Base-by-base conservation (phyloP, 2,113 vertebrate species). In the Xenopus borealis region DNA sequence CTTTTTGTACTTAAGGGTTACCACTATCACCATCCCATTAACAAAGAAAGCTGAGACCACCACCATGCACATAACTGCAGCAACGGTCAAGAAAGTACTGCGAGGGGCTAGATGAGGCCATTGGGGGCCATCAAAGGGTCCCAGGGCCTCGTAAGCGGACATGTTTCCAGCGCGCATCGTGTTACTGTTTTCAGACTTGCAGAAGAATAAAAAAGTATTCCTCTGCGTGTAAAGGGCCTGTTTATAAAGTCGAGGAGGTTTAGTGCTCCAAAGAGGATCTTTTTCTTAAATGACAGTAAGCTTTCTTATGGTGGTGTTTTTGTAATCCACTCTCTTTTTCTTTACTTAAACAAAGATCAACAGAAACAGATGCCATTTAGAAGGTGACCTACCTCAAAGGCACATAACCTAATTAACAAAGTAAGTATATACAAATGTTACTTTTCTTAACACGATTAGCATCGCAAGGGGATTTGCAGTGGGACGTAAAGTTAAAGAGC, bases 91-190 rank as follows among this genome's bases (percentile, higher is more conserved):
- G 69, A 84, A 88, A 5, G 0, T 5, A n/a, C 78, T 79, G 71
- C 18, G 18, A 0, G 83, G 82, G 0, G 80, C 87, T 30, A 80
- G 71, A 72, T 87, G 50, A 59, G 86, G 88, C 88, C 88, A 88
- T 55, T 87, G 87, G 7, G 88, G 86, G 1, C 88, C 87, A 0
- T 87, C 81, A 0, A 85, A 88, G 4, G 88, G 83, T 10, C 85
- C 82, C 0, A 72, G 81, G 12, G 80, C 82, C 57, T 63, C 0
- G 0, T 47, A 80, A 27, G 61, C 16, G 0, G 82, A 68, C 75
- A 63, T 67, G 2, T 65, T 78, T 10, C 66, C 8, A 33, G 61
- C n/a, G 16, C 14, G 0, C 80, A 79, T 86, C 9, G 19, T 19
- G 1, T 12, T 68, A 33, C 7, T 53, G 20, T 68, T 47, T 33